Conservation (phyloP, 1,140 invertebrate species). For the Maconellicoccus hirsutus region DNA sequence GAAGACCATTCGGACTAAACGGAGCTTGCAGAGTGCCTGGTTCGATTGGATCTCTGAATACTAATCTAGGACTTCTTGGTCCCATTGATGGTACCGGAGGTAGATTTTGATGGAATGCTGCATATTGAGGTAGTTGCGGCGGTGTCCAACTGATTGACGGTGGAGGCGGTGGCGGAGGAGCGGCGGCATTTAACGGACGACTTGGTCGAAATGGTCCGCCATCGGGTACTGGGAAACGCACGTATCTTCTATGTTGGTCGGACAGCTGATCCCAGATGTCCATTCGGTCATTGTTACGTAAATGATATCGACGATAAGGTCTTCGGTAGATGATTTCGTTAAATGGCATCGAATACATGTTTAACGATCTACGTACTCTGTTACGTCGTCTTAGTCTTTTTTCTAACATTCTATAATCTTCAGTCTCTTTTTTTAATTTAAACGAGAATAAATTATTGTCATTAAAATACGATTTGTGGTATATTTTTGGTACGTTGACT, state of each 20-base stretch:
- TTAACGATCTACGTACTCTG: conserved; percentile 4
- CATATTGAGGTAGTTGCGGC: conserved; percentile 18
- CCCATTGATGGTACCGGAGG: conserved; percentile 36
- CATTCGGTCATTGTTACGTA: background rate
- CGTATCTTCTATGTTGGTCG: conserved; percentile 25
- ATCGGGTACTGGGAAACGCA: conserved; percentile 24
- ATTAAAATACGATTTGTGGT: background rate
- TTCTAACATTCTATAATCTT: conserved; percentile 17
- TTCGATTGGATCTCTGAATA: conserved; percentile 38
- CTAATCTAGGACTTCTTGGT: conserved; percentile 39
- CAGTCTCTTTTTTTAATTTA: conserved; percentile 20
- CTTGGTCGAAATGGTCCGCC: background rate
- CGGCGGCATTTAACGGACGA: background rate
- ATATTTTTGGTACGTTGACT: conserved; percentile 11
- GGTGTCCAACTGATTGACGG: background rate
- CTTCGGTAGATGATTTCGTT: background rate
- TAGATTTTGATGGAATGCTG: conserved; percentile 17
- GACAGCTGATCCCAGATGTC: conserved; percentile 24
- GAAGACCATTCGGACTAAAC: conserved; percentile 27
- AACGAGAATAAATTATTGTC: conserved; percentile 11
- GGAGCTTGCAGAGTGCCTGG: conserved; percentile 30
- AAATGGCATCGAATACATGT: conserved; percentile 17
- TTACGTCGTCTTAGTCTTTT: background rate
- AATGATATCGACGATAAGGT: background rate
- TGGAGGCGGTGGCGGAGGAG: background rate